phyloP scores from a whole-genome alignment of 2,888 invertebrate genomes.

The Phaonia tiefii region DNA sequence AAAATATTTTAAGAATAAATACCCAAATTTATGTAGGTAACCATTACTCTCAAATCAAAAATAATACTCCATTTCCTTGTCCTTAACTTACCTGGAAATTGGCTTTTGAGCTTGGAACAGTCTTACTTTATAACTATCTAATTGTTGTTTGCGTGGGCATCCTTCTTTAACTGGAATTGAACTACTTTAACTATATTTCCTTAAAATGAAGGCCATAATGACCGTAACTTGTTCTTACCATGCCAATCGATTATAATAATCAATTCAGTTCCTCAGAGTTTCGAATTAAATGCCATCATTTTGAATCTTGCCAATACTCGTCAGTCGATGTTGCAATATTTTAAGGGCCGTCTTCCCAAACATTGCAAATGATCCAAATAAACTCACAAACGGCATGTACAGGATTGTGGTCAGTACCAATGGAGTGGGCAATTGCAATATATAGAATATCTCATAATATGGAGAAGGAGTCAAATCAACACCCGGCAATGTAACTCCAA shows the following conservation, averaged over 20 bases:
- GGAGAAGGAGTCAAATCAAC: constrained; percentile 74
- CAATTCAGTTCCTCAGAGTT: constrained; percentile 71
- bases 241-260: constrained; percentile 59
- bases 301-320: constrained; percentile 62
- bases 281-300: constrained; percentile 67
- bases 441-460: constrained; percentile 75
- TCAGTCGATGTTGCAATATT: constrained; percentile 72
- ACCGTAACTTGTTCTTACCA: constrained; percentile 60
- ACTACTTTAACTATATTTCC: no score
- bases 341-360: constrained; percentile 74
- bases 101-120: no score
- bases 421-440: constrained; percentile 72
- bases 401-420: constrained; percentile 71
- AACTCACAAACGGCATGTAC: constrained; percentile 77
- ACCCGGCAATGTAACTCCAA: constrained; percentile 75
- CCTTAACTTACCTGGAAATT: no score
- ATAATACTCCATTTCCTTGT: no score
- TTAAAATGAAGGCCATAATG: no score
- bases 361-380: constrained; percentile 76
- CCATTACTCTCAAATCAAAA: no score
- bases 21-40: no score
- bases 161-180: no score
- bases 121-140: no score
- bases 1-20: no score
- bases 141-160: no score